Base-by-base conservation (phyloP, 2,797 vertebrate genomes). In the Brotula barbata region DNA sequence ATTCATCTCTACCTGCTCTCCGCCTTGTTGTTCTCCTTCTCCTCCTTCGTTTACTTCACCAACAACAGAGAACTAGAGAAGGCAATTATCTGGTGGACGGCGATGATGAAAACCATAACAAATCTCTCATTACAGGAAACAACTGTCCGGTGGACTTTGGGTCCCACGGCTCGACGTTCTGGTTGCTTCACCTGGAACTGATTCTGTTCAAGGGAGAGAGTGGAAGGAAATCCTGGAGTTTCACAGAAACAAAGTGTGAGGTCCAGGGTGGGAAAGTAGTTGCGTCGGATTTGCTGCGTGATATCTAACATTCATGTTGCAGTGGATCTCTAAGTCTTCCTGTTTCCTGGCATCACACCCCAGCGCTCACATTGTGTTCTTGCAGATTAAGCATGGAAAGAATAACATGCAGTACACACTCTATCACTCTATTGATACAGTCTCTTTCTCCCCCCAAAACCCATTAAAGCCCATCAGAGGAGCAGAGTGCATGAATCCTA, bases 71-170 rank as follows among this genome's bases (percentile, higher is more conserved):
- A 70, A 41, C 45, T 61, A 65, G 76, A 81, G 73, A 70, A 75
- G 31, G 53, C 67, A 76, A 44, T 63, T 33, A 33, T 33, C 5
- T 33, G 5, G 9, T 6, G 31, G 63, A 48, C 64, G 77, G 82
- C 64, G 71, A 77, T 77, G 61, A 82, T 73, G 73, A 33, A 62
- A 83, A 80, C 81, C 75, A 49, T 52, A 75, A 69, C 68, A 78
- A 78, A 75, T 75, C 70, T 81, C 59, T 84, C 63, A 60, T 84
- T 82, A 75, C 54, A 71, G 75, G 82, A 77, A 70, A 74, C 43
- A 60, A 34, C 73, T 68, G 75, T 67, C 55, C 62, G 23, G 20
- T 37, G 44, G 64, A 58, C 33, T 33, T 52, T 40, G 33, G 59
- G 61, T 68, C 48, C 46, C 34, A 14, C 34, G 7, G 54, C 21